These are phyloP conservation scores for Barbus barbus DNA, from an alignment of 2,113 vertebrate genomes.

Conservation along the genomic window DNA sequence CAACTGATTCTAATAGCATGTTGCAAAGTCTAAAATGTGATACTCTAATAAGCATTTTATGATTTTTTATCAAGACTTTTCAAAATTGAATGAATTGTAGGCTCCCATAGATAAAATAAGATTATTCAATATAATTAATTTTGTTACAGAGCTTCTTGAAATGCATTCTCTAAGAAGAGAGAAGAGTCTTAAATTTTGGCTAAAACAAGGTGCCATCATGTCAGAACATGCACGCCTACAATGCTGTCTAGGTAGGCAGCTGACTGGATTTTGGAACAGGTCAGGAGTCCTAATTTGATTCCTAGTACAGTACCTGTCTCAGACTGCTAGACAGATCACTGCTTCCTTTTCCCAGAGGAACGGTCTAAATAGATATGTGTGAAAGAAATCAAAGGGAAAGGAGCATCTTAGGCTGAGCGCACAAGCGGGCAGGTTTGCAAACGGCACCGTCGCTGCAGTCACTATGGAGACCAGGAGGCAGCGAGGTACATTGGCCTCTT, in stretches of 20 bases:
- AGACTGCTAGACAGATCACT: not conserved
- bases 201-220: not conserved
- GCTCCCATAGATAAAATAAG: not conserved
- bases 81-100: not conserved
- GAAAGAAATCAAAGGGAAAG: not conserved
- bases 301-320: not conserved
- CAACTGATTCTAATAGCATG: too few species aligned
- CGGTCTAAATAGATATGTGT: not conserved
- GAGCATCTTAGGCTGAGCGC: not conserved
- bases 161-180: not conserved
- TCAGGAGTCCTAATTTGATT: not conserved
- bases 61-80: too few species aligned
- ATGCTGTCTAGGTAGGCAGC: slow-evolving; percentile 4
- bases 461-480: slow-evolving; percentile 68
- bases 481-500: slow-evolving; percentile 46
- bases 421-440: not conserved
- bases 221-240: not conserved
- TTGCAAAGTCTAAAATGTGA: too few species aligned
- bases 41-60: too few species aligned
- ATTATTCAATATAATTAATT: too few species aligned
- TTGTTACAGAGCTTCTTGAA: not conserved
- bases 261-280: not conserved
- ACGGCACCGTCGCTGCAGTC: slow-evolving; percentile 56
- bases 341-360: slow-evolving; percentile 5
- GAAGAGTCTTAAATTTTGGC: not conserved